Conservation (phyloP, 2,888 invertebrate genomes). For the Orthosia incerta region DNA sequence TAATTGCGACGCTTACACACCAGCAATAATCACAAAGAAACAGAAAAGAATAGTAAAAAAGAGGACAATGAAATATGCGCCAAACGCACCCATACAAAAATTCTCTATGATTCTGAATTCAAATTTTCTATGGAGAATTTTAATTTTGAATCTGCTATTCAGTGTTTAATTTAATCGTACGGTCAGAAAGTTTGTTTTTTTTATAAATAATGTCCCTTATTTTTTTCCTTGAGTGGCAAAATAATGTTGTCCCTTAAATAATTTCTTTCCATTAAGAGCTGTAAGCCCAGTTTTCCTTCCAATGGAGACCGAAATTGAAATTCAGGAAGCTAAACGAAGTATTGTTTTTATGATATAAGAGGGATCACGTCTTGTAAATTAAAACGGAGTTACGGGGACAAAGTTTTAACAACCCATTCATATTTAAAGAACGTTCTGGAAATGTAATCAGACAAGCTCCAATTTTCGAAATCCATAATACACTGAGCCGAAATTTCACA, state of each 20-base stretch:
- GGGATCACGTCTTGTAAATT: constrained; percentile 44
- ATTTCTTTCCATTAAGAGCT: constrained; percentile 48
- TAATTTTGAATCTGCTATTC: too few relatives aligned
- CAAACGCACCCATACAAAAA: too few relatives aligned
- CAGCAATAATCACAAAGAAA: too few relatives aligned
- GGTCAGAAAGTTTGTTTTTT: too few relatives aligned
- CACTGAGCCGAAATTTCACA: not conserved
- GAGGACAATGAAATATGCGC: too few relatives aligned
- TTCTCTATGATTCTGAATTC: too few relatives aligned
- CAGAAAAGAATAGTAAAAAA: too few relatives aligned
- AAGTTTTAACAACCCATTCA: not conserved
- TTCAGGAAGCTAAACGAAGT: constrained; percentile 60
- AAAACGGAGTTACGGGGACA: constrained; percentile 7
- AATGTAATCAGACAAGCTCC: not conserved
- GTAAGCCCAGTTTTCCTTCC: constrained; percentile 52
- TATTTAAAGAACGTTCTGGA: not conserved
- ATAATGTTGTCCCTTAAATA: constrained; percentile 33
- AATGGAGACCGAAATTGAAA: constrained; percentile 63
- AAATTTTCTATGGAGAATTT: too few relatives aligned
- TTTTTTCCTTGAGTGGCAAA: constrained; percentile 27
- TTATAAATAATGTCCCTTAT: too few relatives aligned
- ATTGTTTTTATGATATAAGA: constrained; percentile 60
- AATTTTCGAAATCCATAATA: not conserved
- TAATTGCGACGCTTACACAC: too few relatives aligned
- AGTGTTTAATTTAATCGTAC: too few relatives aligned